Conservation (phyloP, 2,888 invertebrate genomes). For the Saturnia pavonia region DNA sequence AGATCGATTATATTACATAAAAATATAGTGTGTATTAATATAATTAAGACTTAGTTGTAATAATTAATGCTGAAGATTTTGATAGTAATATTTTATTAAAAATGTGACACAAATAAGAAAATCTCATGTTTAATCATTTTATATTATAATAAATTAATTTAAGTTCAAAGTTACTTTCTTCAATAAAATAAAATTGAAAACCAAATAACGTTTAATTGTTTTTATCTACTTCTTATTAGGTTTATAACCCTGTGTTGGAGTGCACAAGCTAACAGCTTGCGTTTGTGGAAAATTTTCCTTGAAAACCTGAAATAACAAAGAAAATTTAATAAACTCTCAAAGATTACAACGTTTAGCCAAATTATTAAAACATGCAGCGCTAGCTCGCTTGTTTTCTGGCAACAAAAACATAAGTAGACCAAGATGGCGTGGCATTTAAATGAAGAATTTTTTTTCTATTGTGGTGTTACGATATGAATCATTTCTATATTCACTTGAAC, state of each 20-base stretch:
- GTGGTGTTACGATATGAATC: too few species aligned
- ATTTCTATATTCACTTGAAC: too few species aligned
- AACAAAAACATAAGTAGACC: too few species aligned
- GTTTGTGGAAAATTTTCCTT: constrained; percentile 45
- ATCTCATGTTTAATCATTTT: neutral
- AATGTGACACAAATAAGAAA: neutral
- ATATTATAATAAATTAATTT: neutral
- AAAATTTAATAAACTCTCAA: too few species aligned
- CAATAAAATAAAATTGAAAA: neutral
- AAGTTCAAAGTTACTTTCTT: neutral
- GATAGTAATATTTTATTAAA: neutral
- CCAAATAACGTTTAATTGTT: neutral
- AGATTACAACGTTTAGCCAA: too few species aligned
- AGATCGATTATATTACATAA: neutral
- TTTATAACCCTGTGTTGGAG: constrained; percentile 54
- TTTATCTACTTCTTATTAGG: neutral
- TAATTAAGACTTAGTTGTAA: neutral
- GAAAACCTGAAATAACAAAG: constrained; percentile 36
- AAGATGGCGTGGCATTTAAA: too few species aligned
- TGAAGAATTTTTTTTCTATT: too few species aligned
- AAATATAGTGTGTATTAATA: neutral
- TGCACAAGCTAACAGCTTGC: constrained; percentile 68
- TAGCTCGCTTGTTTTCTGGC: too few species aligned
- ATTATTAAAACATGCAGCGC: too few species aligned
- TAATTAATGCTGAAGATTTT: neutral